Conservation (phyloP, 30 jellyfish, hydroid and myxozoan species). For the Hydractinia echinata region DNA sequence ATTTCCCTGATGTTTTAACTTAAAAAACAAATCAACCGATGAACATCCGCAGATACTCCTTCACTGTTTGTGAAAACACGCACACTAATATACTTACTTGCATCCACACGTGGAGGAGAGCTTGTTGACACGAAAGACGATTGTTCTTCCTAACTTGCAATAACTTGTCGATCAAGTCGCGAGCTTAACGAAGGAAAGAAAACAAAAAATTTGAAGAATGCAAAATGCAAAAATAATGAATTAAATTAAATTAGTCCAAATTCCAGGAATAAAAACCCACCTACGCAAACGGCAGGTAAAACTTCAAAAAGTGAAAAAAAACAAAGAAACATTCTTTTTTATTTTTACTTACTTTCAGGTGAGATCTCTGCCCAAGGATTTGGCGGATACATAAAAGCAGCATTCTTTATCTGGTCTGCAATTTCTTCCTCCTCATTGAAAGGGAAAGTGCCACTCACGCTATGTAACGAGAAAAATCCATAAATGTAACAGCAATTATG, state of each 20-base stretch:
- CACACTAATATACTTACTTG: conserved; percentile 49
- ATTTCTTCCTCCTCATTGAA: conserved; percentile 97
- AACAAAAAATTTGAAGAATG: neutral
- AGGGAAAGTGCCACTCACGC: conserved; percentile 98
- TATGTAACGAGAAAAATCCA: conserved; percentile 12
- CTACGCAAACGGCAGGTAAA: neutral
- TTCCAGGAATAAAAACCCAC: neutral
- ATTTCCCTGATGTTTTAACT: too few species aligned
- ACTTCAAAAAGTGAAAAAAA: neutral
- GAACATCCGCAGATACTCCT: neutral
- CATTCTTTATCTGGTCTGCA: conserved; percentile 94
- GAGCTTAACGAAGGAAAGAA: conserved; percentile 52
- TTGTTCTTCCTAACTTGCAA: conserved; percentile 82
- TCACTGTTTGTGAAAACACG: neutral
- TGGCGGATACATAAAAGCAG: conserved; percentile 99
- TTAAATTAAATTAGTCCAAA: neutral
- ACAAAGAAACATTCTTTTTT: too few species aligned
- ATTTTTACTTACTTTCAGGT: conserved; percentile 52
- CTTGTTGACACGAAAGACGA: conserved; percentile 89
- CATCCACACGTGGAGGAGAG: conserved; percentile 96
- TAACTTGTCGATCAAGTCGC: conserved; percentile 72
- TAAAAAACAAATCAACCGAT: neutral
- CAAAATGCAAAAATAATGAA: neutral
- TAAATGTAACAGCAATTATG: neutral
- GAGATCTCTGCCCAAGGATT: conserved; percentile 99